These are phyloP conservation scores for Dunckerocampus dactyliophorus DNA, from an alignment of 2,113 vertebrate genomes.

Conservation along the genomic window DNA sequence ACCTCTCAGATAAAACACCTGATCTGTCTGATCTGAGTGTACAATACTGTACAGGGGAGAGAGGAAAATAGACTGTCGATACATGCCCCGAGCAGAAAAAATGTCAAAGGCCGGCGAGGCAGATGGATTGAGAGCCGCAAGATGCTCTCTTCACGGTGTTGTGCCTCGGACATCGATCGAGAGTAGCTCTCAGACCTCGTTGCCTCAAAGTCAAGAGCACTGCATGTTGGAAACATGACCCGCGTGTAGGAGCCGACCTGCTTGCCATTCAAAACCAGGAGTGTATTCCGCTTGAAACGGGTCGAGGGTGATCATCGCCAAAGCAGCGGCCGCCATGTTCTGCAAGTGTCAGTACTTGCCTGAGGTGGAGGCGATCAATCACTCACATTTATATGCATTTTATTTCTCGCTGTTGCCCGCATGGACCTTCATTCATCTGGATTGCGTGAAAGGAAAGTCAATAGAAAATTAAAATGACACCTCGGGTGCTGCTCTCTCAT, in stretches of 20 bases:
- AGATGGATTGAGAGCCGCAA: constrained; percentile 19
- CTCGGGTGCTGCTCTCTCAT: neutral
- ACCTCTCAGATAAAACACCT: neutral
- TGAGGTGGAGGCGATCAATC: constrained; percentile 21
- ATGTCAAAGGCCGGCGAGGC: constrained; percentile 23
- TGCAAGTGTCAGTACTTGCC: constrained; percentile 27
- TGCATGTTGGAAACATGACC: constrained; percentile 12
- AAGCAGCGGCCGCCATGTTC: neutral
- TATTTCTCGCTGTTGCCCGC: constrained; percentile 6
- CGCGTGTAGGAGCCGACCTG: neutral
- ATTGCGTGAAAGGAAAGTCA: neutral
- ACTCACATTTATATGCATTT: constrained; percentile 22
- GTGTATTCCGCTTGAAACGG: neutral
- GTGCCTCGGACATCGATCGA: constrained; percentile 15
- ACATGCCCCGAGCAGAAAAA: constrained; percentile 23
- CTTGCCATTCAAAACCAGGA: neutral
- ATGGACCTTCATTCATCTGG: constrained; percentile 3
- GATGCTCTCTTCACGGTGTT: constrained; percentile 12
- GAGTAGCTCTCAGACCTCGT: constrained; percentile 10
- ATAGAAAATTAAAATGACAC: constrained; percentile 25
- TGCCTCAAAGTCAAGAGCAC: constrained; percentile 17
- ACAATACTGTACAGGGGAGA: neutral
- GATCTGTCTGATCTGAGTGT: neutral
- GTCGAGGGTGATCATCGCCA: constrained; percentile 11
- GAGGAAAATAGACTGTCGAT: constrained; percentile 31